Percentiles rank a stretch among this genome's conserved stretches.
These are phyloP conservation scores for Apocheima hispidaria DNA, from an alignment of 2,888 invertebrate genomes.

Conservation along the genomic window DNA sequence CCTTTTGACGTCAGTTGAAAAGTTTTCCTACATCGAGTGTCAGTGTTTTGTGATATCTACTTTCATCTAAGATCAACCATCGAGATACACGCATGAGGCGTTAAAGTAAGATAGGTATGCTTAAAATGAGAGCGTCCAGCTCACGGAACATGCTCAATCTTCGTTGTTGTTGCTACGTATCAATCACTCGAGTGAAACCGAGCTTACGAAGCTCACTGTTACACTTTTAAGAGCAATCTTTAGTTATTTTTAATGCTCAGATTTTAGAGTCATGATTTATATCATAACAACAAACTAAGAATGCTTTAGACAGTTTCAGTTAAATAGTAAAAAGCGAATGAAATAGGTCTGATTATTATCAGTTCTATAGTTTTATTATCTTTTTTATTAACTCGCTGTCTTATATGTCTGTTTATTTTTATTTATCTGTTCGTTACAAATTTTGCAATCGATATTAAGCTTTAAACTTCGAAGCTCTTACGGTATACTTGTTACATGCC, in stretches of 20 bases:
- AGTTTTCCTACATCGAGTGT: conserved; percentile 18
- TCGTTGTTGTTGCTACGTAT: conserved; percentile 63
- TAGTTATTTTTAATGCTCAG: background rate
- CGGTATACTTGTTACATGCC: too few relatives aligned
- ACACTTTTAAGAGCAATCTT: conserved; percentile 3
- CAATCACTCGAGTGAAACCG: conserved; percentile 69
- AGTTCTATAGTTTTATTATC: too few relatives aligned
- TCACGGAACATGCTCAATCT: conserved; percentile 60
- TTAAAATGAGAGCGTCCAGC: conserved; percentile 52
- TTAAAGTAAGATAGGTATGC: conserved; percentile 40
- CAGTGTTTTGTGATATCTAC: conserved; percentile 24
- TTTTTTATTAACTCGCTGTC: too few relatives aligned
- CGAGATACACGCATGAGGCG: conserved; percentile 37
- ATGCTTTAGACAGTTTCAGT: too few relatives aligned
- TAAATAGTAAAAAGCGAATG: too few relatives aligned
- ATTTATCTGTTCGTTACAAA: too few relatives aligned
- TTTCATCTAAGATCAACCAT: conserved; percentile 36
- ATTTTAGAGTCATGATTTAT: background rate
- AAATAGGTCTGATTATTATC: too few relatives aligned
- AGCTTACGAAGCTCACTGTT: conserved; percentile 27
- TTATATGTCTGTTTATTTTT: too few relatives aligned
- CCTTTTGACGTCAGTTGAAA: conserved; percentile 16
- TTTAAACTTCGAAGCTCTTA: too few relatives aligned
- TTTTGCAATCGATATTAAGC: too few relatives aligned
- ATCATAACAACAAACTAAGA: background rate